A percentile compares a stretch with the other conserved stretches of the same genome.
Conservation (phyloP, 2,888 invertebrate species). For the Tetheella fluctuosa region DNA sequence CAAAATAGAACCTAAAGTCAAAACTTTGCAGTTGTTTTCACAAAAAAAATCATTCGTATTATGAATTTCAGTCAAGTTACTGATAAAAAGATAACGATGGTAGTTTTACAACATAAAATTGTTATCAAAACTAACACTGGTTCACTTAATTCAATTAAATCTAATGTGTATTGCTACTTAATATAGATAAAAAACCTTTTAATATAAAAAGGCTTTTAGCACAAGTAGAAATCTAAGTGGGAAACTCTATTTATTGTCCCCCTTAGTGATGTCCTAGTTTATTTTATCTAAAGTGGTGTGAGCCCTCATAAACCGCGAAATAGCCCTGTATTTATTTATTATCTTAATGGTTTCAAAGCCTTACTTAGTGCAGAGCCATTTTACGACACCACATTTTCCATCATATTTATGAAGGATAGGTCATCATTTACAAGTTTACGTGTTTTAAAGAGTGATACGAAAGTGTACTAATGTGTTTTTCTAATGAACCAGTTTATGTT, state of each 20-base stretch:
- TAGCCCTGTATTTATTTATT: slow-evolving; percentile 13
- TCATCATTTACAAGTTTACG: slow-evolving; percentile 9
- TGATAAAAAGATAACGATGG: neutral
- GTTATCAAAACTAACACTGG: neutral
- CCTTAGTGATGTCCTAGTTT: slow-evolving; percentile 11
- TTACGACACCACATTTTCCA: neutral
- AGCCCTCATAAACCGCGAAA: slow-evolving; percentile 24
- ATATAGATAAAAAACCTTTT: slow-evolving; percentile 32
- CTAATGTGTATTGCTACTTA: neutral
- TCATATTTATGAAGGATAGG: slow-evolving; percentile 3
- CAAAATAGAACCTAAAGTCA: too few species aligned
- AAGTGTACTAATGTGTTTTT: slow-evolving; percentile 3
- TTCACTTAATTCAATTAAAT: slow-evolving; percentile 1
- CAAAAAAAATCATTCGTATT: too few species aligned
- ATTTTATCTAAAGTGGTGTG: slow-evolving; percentile 32
- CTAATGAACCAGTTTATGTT: slow-evolving; percentile 10
- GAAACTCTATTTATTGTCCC: slow-evolving; percentile 1
- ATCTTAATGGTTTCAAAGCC: slow-evolving; percentile 6
- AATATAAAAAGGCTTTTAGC: slow-evolving; percentile 37
- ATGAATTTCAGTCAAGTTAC: neutral
- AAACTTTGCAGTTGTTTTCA: too few species aligned
- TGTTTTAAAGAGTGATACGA: slow-evolving; percentile 5
- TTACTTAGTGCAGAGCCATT: slow-evolving; percentile 5
- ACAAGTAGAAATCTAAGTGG: slow-evolving; percentile 30
- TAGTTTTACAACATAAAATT: neutral